A percentile compares a stretch with the other conserved stretches of the same genome.
Evolutionary conservation across 92 coral and sea anemone genomes (phyloP).

Genomic region (Phenganax subtilis): DNA sequence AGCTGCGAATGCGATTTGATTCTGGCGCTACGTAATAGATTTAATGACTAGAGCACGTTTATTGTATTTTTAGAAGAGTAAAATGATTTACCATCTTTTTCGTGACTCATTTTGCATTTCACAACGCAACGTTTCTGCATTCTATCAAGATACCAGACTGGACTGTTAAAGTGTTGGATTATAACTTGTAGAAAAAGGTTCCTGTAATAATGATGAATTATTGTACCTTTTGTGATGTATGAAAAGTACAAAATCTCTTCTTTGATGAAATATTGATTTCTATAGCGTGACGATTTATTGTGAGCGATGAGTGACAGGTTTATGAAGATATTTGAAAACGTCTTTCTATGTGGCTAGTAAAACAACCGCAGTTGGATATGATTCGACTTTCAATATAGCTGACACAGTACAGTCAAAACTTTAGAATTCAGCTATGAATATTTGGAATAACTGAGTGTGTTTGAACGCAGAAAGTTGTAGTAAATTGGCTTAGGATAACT

Average conservation of each 20-base stretch:
- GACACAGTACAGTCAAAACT: neutral
- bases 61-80: too few species aligned
- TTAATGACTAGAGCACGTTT: neutral
- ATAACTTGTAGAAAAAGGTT: too few species aligned
- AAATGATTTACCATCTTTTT: too few species aligned
- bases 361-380: neutral
- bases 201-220: too few species aligned
- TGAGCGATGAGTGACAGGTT: neutral
- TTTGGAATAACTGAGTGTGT: neutral
- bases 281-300: neutral
- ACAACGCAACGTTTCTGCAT: too few species aligned
- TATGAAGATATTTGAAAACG: neutral
- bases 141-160: too few species aligned
- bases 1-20: neutral
- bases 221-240: neutral
- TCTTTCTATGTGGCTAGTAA: neutral
- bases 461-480: neutral
- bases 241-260: neutral
- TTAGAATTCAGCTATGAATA: neutral
- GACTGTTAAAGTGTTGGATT: too few species aligned
- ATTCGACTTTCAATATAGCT: neutral
- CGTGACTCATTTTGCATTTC: too few species aligned
- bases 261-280: neutral
- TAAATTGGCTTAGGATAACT: neutral
- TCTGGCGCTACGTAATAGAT: neutral